These are phyloP conservation scores for Danaus plexippus DNA, from an alignment of 1,140 invertebrate species.

Conservation along the genomic window DNA sequence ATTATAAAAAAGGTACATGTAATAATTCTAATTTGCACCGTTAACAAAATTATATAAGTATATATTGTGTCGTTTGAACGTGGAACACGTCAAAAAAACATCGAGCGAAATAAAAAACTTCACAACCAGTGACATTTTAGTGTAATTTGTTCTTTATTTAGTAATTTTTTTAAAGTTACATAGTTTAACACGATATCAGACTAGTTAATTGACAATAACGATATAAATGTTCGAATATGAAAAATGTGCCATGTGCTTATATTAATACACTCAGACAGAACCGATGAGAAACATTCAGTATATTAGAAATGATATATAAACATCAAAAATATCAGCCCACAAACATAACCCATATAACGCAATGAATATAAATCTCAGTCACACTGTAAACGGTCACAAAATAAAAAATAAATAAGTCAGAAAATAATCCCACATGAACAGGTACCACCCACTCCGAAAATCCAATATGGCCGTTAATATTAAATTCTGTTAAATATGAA, in stretches of 20 bases:
- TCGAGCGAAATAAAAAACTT: too few species aligned
- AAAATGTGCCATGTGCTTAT: slow-evolving; percentile 2
- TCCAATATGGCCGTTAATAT: slow-evolving; percentile 4
- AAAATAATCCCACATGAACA: slow-evolving; percentile 1
- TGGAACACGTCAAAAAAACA: too few species aligned
- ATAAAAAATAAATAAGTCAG: slow-evolving; percentile 18
- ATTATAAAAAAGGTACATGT: slow-evolving; percentile 7
- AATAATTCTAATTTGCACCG: slow-evolving; percentile 13
- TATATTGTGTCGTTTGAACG: too few species aligned
- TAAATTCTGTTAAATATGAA: slow-evolving; percentile 2
- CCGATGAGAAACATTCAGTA: too few species aligned
- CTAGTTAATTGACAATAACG: neutral
- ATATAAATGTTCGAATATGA: neutral
- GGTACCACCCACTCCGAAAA: too few species aligned
- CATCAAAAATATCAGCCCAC: slow-evolving; percentile 15
- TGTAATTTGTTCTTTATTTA: too few species aligned
- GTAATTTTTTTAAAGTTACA: too few species aligned
- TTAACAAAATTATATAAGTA: slow-evolving; percentile 1
- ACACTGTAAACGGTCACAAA: slow-evolving; percentile 21
- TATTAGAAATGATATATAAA: too few species aligned
- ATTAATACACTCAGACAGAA: too few species aligned
- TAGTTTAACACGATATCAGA: too few species aligned
- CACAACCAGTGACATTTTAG: too few species aligned
- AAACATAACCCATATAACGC: slow-evolving; percentile 26
- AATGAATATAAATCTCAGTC: slow-evolving; percentile 24